A percentile compares a stretch with the other conserved stretches of the same genome.
Conservation (phyloP, 2,888 invertebrate genomes). For the Lasioglossum morio region DNA sequence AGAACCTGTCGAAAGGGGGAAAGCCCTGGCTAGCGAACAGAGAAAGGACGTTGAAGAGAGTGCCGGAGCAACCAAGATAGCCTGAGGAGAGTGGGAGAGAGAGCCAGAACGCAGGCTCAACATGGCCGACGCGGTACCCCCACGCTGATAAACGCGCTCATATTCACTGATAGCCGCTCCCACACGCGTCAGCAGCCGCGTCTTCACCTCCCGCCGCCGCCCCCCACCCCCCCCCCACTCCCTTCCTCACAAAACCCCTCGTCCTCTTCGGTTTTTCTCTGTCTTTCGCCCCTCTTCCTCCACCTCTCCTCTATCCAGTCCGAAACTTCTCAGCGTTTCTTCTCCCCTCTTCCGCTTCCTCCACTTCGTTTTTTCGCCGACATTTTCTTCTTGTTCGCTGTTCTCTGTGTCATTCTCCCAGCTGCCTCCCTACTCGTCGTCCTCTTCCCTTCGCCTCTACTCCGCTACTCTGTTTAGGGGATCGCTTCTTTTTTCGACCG, state of each 20-base stretch:
- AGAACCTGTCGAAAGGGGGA: not conserved
- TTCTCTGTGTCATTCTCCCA: not conserved
- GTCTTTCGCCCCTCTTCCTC: not conserved
- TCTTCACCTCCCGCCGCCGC: slow-evolving; percentile 43
- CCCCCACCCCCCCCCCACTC: not conserved
- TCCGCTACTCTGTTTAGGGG: no score
- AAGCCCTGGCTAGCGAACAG: not conserved
- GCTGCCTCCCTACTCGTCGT: not conserved
- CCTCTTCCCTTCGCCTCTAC: no score
- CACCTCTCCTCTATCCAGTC: not conserved
- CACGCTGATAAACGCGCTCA: slow-evolving; percentile 63
- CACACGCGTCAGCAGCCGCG: slow-evolving; percentile 56
- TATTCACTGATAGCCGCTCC: slow-evolving; percentile 67
- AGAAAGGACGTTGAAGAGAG: slow-evolving; percentile 19
- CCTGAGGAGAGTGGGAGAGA: slow-evolving; percentile 16
- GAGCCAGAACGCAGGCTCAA: slow-evolving; percentile 59
- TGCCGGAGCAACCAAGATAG: not conserved
- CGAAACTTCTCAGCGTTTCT: slow-evolving; percentile 20
- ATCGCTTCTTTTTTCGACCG: no score
- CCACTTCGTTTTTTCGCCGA: not conserved
- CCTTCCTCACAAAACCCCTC: not conserved
- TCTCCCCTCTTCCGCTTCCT: not conserved
- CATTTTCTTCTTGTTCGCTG: not conserved
- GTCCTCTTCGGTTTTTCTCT: not conserved
- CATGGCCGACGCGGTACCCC: slow-evolving; percentile 74